Evolutionary conservation across 2,113 vertebrate species (phyloP).

Genomic region (Syngnathus floridae): DNA sequence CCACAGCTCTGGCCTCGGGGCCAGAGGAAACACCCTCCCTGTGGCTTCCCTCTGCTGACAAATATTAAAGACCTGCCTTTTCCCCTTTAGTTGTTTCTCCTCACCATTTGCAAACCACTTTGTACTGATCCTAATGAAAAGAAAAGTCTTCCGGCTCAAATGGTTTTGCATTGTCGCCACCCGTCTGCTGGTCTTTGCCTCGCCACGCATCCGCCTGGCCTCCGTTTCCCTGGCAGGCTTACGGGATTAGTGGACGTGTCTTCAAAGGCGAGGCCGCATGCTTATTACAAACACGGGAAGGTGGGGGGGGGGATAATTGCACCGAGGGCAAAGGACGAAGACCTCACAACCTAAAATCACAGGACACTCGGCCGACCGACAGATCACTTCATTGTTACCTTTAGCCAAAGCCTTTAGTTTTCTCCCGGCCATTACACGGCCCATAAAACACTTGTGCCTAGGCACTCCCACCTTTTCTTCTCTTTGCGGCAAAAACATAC

Average conservation of each 20-base stretch:
- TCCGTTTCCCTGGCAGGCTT: conserved; percentile 14
- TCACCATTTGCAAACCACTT: conserved; percentile 65
- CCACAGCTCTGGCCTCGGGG: conserved; percentile 62
- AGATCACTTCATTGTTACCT: conserved; percentile 13
- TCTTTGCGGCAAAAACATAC: conserved; percentile 32
- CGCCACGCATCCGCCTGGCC: conserved; percentile 4
- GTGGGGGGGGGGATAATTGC: conserved; percentile 35
- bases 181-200: conserved; percentile 19
- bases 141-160: conserved; percentile 36
- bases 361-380: conserved; percentile 18
- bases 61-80: conserved; percentile 78
- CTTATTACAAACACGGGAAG: conserved; percentile 33
- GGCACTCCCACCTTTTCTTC: conserved; percentile 28
- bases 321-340: conserved; percentile 38
- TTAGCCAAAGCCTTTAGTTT: conserved; percentile 5
- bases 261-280: conserved; percentile 44
- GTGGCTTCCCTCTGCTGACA: conserved; percentile 72
- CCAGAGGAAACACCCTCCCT: conserved; percentile 72
- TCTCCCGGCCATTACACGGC: conserved; percentile 28
- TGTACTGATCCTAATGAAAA: conserved; percentile 56
- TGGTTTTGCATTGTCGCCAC: conserved; percentile 27
- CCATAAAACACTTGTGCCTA: conserved; percentile 28
- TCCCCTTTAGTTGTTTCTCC: conserved; percentile 52
- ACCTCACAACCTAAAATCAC: conserved; percentile 30
- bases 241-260: conserved; percentile 42